These are phyloP conservation scores for Alfaro cultratus DNA, from an alignment of 2,797 vertebrate species.

Conservation along the genomic window DNA sequence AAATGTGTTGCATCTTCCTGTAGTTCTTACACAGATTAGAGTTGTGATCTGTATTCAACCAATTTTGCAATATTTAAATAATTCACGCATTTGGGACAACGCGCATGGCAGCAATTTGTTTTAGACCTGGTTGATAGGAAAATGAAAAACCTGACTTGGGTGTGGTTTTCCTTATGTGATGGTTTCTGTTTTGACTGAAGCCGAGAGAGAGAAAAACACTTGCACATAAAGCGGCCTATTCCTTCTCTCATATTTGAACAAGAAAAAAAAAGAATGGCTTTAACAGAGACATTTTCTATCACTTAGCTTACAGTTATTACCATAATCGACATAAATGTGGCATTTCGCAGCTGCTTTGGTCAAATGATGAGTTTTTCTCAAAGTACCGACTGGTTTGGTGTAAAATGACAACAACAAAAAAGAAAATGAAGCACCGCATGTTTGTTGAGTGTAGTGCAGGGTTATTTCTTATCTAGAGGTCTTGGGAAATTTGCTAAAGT, in stretches of 20 bases:
- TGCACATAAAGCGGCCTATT: not conserved
- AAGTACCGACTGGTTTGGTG: not conserved
- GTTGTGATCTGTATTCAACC: not conserved
- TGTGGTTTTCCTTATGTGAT: conserved; percentile 1
- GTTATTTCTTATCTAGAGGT: not conserved
- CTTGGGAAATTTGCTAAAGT: not conserved
- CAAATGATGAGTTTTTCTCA: not conserved
- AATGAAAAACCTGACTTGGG: not conserved
- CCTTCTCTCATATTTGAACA: not conserved
- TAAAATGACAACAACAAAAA: not conserved
- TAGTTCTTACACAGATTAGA: not conserved
- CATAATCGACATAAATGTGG: not conserved
- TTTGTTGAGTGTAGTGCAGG: not conserved
- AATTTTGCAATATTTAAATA: not conserved
- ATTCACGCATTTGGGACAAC: not conserved
- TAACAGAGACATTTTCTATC: not conserved
- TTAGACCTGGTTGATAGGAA: no score
- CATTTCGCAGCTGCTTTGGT: not conserved
- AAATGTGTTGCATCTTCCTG: not conserved
- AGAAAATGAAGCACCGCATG: not conserved
- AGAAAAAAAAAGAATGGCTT: not conserved
- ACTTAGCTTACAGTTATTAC: not conserved
- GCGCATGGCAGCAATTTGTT: no score
- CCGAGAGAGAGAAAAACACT: not conserved
- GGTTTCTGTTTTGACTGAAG: not conserved